phyloP scores from a whole-genome alignment of 2,888 invertebrate genomes.

The Microctonus brassicae region DNA sequence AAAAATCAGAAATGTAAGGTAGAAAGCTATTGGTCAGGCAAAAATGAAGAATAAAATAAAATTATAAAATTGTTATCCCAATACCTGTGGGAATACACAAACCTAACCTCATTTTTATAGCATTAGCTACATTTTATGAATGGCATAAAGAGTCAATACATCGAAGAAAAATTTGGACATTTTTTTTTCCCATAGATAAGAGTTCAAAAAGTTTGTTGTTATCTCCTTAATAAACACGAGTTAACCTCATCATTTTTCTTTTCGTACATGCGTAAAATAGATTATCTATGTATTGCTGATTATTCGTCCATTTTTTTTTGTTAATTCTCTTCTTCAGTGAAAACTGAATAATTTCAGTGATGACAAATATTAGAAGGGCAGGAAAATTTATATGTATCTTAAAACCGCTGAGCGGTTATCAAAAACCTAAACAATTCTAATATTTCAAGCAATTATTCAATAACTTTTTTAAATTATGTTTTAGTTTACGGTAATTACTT shows the following conservation, averaged over 20 bases:
- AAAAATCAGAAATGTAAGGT: background rate
- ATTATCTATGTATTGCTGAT: constrained; percentile 35
- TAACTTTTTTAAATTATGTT: constrained; percentile 41
- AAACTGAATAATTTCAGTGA: constrained; percentile 63
- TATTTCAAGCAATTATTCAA: constrained; percentile 41
- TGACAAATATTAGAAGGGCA: constrained; percentile 46
- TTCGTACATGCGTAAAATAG: constrained; percentile 55
- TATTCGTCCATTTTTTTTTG: constrained; percentile 36
- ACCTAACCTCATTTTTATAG: background rate
- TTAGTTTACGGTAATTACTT: constrained; percentile 51
- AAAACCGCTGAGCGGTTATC: constrained; percentile 24
- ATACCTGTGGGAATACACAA: background rate
- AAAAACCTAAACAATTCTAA: constrained; percentile 34
- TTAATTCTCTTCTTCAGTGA: constrained; percentile 48
- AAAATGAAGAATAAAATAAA: background rate
- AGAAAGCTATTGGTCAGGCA: no score
- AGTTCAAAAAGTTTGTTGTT: constrained; percentile 5
- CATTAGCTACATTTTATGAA: background rate
- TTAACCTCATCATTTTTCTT: background rate
- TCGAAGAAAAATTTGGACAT: background rate
- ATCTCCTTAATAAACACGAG: background rate
- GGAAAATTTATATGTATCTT: constrained; percentile 19
- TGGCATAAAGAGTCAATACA: no score
- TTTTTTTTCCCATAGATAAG: background rate
- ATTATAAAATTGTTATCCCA: no score